These are phyloP conservation scores for Myotis yumanensis DNA, from an alignment of 2,113 vertebrate genomes.

Conservation along the genomic window DNA sequence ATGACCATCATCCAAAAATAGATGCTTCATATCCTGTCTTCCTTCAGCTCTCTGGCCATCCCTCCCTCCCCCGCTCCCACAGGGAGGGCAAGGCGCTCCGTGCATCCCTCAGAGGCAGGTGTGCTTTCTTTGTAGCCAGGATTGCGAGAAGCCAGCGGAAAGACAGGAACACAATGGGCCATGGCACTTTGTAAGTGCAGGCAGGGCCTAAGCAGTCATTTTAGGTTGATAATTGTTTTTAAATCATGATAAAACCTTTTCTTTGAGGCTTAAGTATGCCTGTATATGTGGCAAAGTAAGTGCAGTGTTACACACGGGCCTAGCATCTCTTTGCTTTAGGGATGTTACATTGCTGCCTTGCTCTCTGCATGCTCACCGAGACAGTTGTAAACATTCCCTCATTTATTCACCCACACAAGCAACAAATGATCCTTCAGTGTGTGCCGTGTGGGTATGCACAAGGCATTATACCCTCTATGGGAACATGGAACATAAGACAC, in stretches of 20 bases:
- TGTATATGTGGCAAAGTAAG: not conserved
- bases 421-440: not conserved
- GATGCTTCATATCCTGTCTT: conserved; percentile 53
- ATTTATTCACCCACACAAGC: not conserved
- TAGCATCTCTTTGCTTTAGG: not conserved
- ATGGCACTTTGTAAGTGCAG: not conserved
- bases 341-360: not conserved
- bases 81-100: not conserved
- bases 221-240: conserved; percentile 7
- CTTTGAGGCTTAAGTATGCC: not conserved
- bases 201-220: not conserved
- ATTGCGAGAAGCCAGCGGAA: not conserved
- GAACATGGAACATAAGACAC: not conserved
- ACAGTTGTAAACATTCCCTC: not conserved
- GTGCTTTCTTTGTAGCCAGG: not conserved
- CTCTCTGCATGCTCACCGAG: not conserved
- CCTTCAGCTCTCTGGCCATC: not conserved
- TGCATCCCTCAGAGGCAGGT: not conserved
- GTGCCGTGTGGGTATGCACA: not conserved
- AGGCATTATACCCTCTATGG: not conserved
- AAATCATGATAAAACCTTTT: conserved; percentile 26
- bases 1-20: not conserved
- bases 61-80: not conserved
- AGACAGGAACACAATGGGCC: not conserved
- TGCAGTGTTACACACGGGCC: not conserved